phyloP scores from a whole-genome alignment of 1,140 invertebrate genomes.

The Drosophila pachea region DNA sequence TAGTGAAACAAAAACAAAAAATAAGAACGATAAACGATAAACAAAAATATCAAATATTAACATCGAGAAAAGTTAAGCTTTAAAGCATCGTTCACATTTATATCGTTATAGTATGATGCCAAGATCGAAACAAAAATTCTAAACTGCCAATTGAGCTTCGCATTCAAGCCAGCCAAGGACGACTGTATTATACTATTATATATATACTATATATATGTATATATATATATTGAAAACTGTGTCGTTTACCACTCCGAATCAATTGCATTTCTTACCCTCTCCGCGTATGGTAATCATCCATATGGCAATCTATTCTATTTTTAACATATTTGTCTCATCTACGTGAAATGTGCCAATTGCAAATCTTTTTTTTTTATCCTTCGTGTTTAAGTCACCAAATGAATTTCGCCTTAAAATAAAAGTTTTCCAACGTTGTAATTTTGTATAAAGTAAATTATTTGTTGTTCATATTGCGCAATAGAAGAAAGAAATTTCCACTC shows the following conservation, averaged over 20 bases:
- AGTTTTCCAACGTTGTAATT: slow-evolving; percentile 74
- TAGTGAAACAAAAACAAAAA: slow-evolving; percentile 45
- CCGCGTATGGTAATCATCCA: slow-evolving; percentile 23
- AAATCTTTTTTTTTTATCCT: slow-evolving; percentile 44
- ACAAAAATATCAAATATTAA: slow-evolving; percentile 39
- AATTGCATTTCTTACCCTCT: slow-evolving; percentile 44
- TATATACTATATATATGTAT: background rate
- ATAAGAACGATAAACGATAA: slow-evolving; percentile 34
- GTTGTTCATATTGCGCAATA: slow-evolving; percentile 64
- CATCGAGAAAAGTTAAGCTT: slow-evolving; percentile 55
- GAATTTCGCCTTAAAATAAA: slow-evolving; percentile 62
- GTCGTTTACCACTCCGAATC: slow-evolving; percentile 31
- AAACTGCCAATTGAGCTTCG: slow-evolving; percentile 68
- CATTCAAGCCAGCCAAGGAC: slow-evolving; percentile 61
- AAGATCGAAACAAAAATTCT: slow-evolving; percentile 25
- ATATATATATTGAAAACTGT: slow-evolving; percentile 41
- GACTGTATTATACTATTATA: slow-evolving; percentile 63
- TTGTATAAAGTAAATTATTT: slow-evolving; percentile 58
- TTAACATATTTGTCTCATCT: slow-evolving; percentile 67
- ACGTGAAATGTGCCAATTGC: slow-evolving; percentile 73
- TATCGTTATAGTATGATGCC: slow-evolving; percentile 32
- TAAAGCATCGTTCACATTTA: slow-evolving; percentile 54
- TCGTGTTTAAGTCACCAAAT: slow-evolving; percentile 64
- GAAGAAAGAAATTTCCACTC: slow-evolving; percentile 69
- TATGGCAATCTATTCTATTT: slow-evolving; percentile 48